phyloP scores from a whole-genome alignment of 2,113 vertebrate species.

The Scalopus aquaticus region DNA sequence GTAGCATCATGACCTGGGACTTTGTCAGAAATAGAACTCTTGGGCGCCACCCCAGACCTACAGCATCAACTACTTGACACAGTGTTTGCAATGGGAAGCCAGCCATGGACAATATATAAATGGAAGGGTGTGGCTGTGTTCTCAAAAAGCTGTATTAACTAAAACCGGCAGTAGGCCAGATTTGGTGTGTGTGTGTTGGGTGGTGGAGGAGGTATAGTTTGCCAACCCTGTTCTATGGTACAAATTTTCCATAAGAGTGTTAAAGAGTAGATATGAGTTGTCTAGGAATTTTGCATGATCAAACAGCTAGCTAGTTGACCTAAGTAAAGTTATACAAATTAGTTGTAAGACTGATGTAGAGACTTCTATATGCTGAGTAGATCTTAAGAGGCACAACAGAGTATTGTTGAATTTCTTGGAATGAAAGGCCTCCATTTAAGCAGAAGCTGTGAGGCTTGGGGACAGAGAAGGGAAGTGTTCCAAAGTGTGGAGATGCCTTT shows the following conservation, averaged over 20 bases:
- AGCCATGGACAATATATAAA: background rate
- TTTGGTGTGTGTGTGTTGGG: too few relatives aligned
- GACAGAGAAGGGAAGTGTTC: background rate
- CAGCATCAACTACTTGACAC: background rate
- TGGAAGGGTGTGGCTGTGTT: background rate
- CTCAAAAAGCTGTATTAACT: background rate
- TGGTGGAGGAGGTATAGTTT: background rate
- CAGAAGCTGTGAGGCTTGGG: background rate
- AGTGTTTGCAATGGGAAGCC: background rate
- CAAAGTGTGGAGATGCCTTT: background rate
- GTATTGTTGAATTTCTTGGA: background rate
- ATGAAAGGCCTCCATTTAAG: background rate
- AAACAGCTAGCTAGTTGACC: background rate
- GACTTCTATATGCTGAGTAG: background rate
- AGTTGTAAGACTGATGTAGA: background rate
- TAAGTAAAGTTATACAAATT: background rate
- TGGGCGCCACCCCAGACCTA: background rate
- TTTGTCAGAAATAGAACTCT: background rate
- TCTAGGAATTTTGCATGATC: background rate
- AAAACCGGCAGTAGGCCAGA: background rate
- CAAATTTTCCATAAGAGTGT: background rate
- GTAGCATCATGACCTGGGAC: background rate
- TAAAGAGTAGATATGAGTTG: background rate
- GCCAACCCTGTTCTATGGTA: background rate
- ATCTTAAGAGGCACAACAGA: background rate